These are phyloP conservation scores for Coregonus ussuriensis DNA, from an alignment of 2,797 vertebrate species.

Conservation along the genomic window DNA sequence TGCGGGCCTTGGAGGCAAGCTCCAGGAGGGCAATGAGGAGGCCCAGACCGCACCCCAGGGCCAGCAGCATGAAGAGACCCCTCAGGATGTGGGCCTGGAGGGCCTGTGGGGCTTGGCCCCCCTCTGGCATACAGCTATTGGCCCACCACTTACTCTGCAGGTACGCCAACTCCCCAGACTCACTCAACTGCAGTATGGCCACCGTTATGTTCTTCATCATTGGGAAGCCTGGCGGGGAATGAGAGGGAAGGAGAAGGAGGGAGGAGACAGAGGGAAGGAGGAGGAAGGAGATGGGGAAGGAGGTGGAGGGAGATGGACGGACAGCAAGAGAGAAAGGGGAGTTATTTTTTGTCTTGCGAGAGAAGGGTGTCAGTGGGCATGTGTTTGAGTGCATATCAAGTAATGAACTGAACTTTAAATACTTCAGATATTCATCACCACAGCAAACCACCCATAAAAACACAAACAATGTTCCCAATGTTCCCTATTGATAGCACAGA, in stretches of 20 bases:
- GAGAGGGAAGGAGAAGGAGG: background rate
- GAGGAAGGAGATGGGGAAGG: background rate
- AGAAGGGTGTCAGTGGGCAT: background rate
- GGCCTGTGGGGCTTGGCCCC: constrained; percentile 34
- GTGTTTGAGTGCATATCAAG: background rate
- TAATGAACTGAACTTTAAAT: too few relatives aligned
- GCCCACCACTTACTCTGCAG: constrained; percentile 87
- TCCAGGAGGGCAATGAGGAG: constrained; percentile 80
- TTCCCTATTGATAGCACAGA: too few relatives aligned
- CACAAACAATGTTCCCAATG: too few relatives aligned
- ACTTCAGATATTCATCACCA: too few relatives aligned
- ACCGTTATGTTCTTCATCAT: constrained; percentile 79
- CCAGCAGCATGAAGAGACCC: constrained; percentile 85
- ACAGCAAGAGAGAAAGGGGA: background rate
- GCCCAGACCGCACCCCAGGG: constrained; percentile 75
- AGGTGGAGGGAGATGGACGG: background rate
- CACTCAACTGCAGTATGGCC: constrained; percentile 81
- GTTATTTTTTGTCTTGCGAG: background rate
- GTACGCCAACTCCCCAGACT: constrained; percentile 78
- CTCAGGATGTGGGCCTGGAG: constrained; percentile 75
- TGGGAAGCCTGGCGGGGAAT: constrained; percentile 68
- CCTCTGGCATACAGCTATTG: constrained; percentile 70
- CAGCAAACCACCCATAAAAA: too few relatives aligned
- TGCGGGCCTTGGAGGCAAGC: constrained; percentile 77
- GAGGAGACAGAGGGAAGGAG: background rate